phyloP scores from a whole-genome alignment of 2,797 vertebrate species.

The Argyrosomus regius region DNA sequence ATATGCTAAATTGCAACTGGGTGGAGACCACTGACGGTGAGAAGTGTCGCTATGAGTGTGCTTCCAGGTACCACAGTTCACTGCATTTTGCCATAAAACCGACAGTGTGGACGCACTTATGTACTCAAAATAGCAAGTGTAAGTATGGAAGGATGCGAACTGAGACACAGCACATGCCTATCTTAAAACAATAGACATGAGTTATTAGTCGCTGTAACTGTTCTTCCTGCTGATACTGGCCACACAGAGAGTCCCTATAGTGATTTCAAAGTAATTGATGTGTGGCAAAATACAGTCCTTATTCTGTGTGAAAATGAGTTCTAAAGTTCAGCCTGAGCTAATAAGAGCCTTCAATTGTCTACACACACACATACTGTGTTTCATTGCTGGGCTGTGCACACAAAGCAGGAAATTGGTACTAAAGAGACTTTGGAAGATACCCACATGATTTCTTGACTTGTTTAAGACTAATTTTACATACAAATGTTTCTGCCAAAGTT shows the following conservation, averaged over 20 bases:
- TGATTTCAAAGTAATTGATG: background rate
- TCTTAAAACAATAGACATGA: background rate
- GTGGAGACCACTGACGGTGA: too few relatives aligned
- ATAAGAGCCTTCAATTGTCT: background rate
- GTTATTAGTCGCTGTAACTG: too few relatives aligned
- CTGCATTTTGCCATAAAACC: too few relatives aligned
- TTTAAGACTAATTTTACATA: background rate
- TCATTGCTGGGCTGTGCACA: background rate
- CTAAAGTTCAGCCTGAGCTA: background rate
- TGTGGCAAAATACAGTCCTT: background rate
- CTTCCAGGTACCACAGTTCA: too few relatives aligned
- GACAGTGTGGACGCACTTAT: too few relatives aligned
- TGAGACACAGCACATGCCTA: background rate
- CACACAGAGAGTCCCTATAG: background rate
- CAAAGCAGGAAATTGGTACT: background rate
- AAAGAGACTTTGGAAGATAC: background rate
- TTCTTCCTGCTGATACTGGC: background rate
- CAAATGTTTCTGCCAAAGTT: background rate
- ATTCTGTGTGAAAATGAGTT: background rate
- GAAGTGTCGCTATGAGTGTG: too few relatives aligned
- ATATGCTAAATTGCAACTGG: too few relatives aligned
- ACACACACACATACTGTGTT: background rate
- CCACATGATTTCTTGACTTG: background rate
- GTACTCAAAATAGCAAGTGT: too few relatives aligned
- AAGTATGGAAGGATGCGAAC: too few relatives aligned